Evolutionary conservation across 1,140 invertebrate species (phyloP).

Genomic region (Cotesia vestalis): DNA sequence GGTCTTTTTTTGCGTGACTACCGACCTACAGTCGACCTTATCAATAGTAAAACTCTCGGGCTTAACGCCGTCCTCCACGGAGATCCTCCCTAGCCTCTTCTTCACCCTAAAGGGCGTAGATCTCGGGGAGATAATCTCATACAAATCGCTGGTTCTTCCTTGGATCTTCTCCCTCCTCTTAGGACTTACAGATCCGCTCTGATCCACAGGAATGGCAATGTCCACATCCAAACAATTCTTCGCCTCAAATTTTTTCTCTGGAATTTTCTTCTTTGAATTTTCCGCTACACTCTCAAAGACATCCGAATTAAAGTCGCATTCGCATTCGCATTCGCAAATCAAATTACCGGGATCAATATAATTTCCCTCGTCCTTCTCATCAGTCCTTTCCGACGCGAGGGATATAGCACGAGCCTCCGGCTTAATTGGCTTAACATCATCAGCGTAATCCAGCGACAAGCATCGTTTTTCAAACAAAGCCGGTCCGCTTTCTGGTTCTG

Average conservation of each 20-base stretch:
- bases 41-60: conserved; percentile 61
- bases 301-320: conserved; percentile 54
- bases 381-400: conserved; percentile 50
- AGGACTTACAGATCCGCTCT: conserved; percentile 42
- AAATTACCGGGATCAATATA: conserved; percentile 43
- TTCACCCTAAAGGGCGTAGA: conserved; percentile 60
- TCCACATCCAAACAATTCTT: conserved; percentile 51
- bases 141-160: conserved; percentile 54
- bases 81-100: conserved; percentile 60
- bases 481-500: conserved; percentile 34
- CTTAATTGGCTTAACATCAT: conserved; percentile 55
- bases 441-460: conserved; percentile 59
- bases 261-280: conserved; percentile 35
- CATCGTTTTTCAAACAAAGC: conserved; percentile 60
- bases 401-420: conserved; percentile 53
- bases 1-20: conserved; percentile 56
- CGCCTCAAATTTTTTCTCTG: neutral
- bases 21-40: conserved; percentile 59
- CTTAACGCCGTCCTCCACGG: conserved; percentile 59
- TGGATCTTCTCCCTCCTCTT: conserved; percentile 47
- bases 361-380: conserved; percentile 47
- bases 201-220: conserved; percentile 55
- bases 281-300: conserved; percentile 45
- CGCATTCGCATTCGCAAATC: conserved; percentile 54
- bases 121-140: conserved; percentile 61